Conservation (phyloP, 2,113 vertebrate genomes). For the Heterotilapia buettikoferi region DNA sequence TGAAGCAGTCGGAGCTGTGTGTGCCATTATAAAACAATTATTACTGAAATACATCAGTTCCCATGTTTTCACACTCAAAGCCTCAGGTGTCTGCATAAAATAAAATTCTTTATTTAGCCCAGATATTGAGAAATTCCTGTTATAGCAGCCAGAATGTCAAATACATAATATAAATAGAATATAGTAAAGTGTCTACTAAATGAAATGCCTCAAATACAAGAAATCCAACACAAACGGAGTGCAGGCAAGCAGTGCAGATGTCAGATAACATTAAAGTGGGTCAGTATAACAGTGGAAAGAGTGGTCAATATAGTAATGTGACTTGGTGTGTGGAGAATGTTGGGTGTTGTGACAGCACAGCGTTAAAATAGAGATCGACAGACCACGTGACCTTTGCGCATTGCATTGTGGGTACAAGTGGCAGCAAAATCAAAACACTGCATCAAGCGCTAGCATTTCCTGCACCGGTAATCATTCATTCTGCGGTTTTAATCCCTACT, state of each 20-base stretch:
- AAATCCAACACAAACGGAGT: not conserved
- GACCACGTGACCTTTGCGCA: not conserved
- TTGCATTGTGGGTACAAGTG: not conserved
- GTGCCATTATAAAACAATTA: not conserved
- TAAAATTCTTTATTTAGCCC: not conserved
- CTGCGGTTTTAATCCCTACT: not conserved
- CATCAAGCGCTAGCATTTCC: not conserved
- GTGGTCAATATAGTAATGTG: not conserved
- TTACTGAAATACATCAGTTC: not conserved
- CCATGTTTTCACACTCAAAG: not conserved
- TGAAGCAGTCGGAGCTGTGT: not conserved
- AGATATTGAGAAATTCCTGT: not conserved
- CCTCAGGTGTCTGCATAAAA: not conserved
- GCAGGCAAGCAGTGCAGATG: not conserved
- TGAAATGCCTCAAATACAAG: not conserved
- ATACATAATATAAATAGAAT: not conserved
- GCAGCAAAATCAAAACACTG: not conserved
- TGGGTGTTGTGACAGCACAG: not conserved
- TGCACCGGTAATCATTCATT: not conserved
- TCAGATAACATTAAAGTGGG: not conserved
- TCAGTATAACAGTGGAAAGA: not conserved
- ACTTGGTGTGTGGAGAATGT: not conserved
- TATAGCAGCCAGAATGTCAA: not conserved
- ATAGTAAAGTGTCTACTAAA: not conserved
- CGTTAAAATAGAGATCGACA: not conserved